Base-by-base conservation (phyloP, 2,113 vertebrate species). In the Petrocephalus zakoni region DNA sequence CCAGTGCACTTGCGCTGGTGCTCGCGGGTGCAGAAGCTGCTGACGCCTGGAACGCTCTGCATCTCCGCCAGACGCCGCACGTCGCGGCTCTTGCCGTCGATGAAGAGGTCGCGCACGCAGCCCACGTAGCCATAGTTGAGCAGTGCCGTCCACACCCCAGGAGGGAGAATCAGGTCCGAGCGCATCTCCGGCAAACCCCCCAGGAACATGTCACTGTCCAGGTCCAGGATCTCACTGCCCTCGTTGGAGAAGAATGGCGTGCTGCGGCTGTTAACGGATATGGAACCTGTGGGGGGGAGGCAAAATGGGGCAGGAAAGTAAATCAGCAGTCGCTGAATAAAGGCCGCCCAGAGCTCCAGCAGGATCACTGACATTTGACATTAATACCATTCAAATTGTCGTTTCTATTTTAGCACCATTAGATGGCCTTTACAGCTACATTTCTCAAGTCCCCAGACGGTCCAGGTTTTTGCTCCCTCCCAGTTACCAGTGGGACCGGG, bases 151-250 rank as follows among this genome's bases (percentile, higher is more conserved):
- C 97, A 98, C 75, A 98, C 96, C 90, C 97, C 97, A 0, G 97
- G 97, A 21, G 97, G 97, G 7, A 97, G 91, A 49, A 96, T 92
- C 84, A 97, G 94, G 89, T 94, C 94, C 25, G 94, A 93, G 1
- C 95, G 95, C 8, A 94, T 94, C 75, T 97, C 97, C 0, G 97
- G 97, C n/a, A 99, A 94, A 5, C 97, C 97, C 0, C 97, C 97
- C 13, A 99, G 95, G 91, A 96, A 99, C 94, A 99, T 96, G 91
- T 98, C 96, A 0, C 96, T 96, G 78, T 97, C 97, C 89, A 99
- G 95, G 93, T 98, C 97, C 61, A 99, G 94, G 91, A 97, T 94
- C 95, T 99, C 97, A 0, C 97, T 98, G 91, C 98, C 97, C 89
- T 98, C 97, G 0, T 97, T 97, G 55, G 97, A 96, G 75, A 96